Evolutionary conservation across 2,113 vertebrate genomes (phyloP).

Genomic region (Camelus dromedarius): DNA sequence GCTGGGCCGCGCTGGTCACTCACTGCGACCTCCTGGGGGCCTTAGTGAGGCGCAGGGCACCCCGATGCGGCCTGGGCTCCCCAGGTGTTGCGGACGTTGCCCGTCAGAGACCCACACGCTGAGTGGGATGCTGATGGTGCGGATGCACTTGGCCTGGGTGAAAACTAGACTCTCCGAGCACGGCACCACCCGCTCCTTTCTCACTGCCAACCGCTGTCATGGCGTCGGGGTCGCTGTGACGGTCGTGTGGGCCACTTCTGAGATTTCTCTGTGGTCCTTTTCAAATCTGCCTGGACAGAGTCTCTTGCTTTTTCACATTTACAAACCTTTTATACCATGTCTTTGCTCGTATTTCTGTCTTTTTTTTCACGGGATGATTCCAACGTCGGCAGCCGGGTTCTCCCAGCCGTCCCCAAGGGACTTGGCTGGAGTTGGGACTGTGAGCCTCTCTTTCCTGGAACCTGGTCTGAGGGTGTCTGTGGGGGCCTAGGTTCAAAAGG

Average conservation of each 20-base stretch:
- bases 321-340: neutral
- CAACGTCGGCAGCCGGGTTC: neutral
- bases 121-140: neutral
- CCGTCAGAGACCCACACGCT: neutral
- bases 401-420: accelerated
- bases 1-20: accelerated
- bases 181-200: neutral
- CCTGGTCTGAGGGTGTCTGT: neutral
- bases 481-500: too few species aligned
- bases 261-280: neutral
- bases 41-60: neutral
- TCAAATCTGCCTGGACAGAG: neutral
- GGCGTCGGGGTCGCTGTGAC: accelerated
- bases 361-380: accelerated
- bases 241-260: neutral
- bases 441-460: neutral
- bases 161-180: neutral
- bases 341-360: neutral
- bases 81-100: neutral
- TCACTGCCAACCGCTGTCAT: accelerated
- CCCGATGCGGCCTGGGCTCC: too few species aligned
- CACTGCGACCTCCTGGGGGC: accelerated
- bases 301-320: neutral
- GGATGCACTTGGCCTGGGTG: neutral
- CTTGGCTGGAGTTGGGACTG: too few species aligned